Conservation (phyloP, 2,113 vertebrate species). For the Megaceryle maxima region DNA sequence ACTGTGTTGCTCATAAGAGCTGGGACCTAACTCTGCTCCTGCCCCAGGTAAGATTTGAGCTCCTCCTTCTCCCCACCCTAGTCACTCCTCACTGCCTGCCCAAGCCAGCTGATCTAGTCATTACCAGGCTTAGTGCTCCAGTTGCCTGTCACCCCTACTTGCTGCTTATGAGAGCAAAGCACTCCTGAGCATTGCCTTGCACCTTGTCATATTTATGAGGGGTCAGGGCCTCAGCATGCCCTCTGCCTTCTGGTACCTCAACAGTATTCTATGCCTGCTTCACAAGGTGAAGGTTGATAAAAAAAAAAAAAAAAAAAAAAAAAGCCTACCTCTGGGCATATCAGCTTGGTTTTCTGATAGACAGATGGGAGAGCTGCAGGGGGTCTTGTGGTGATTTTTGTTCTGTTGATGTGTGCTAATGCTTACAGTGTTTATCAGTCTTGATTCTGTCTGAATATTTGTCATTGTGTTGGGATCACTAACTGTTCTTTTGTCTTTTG, state of each 20-base stretch:
- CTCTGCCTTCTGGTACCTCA: rapidly evolving
- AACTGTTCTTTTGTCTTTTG: not conserved
- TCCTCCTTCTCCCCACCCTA: not conserved
- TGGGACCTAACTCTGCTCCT: not conserved
- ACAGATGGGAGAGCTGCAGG: not conserved
- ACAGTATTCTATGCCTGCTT: rapidly evolving
- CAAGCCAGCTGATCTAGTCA: not conserved
- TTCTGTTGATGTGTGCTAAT: not conserved
- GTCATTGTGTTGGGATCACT: not conserved
- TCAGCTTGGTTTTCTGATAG: not conserved
- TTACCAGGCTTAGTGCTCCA: not conserved
- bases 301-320: not conserved
- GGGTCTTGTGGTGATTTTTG: not conserved
- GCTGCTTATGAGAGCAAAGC: rapidly evolving
- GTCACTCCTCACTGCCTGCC: not conserved
- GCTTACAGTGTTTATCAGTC: not conserved
- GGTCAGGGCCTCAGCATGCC: not conserved
- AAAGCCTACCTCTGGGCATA: not conserved
- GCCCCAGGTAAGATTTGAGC: not conserved
- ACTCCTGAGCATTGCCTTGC: not conserved
- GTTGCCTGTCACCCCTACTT: rapidly evolving
- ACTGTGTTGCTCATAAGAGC: rapidly evolving
- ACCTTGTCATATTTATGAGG: not conserved
- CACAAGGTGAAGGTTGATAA: rapidly evolving
- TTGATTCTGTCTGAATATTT: not conserved